Evolutionary conservation across 1,140 invertebrate species (phyloP), one percentile per base, ranked within the genome.

Genomic region (Macrotrachela quadricornifera): DNA sequence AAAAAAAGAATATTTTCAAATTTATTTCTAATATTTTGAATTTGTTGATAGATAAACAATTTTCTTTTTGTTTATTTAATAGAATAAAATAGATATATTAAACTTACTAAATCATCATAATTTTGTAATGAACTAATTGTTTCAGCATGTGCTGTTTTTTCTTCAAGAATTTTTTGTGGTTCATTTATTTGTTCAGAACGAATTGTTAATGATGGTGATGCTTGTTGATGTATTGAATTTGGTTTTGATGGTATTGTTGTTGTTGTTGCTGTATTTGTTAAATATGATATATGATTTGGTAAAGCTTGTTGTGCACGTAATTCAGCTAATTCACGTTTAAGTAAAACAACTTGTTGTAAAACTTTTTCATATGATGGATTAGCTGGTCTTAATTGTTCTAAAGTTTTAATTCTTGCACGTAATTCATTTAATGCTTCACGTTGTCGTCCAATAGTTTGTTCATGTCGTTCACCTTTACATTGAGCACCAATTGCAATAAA

Each of bases 251-350:
- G 21, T 30, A 8, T 30, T 4, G n/a, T n/a, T n/a, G n/a, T n/a
- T n/a, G n/a, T n/a, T n/a, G n/a, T n/a, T n/a, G n/a, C n/a, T n/a
- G n/a, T n/a, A n/a, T n/a, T n/a, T n/a, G 21, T 30, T 30, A 30
- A 30, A 30, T 30, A 30, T 8, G 45, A 30, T 49, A 50, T 42
- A 47, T 41, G 49, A 40, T 55, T 56, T 15, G 44, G 49, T 11
- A 56, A 17, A 10, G 54, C 50, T 18, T 59, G 62, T 54, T 62
- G 64, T 36, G 63, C 62, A 42, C 63, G 57, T 57, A 69, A 62
- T 56, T 69, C 66, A 10, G 67, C 67, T 37, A 70, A 55, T 55
- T 70, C 66, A 54, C 64, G 69, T 61, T 69, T 69, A 17, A 69
- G 57, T 36, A 64, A 51, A 15, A 64, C 58, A 16, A 69, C 65